A percentile compares a stretch with the other conserved stretches of the same genome.
Conservation (phyloP, 2,113 vertebrate species). For the Sclerurus mexicanus region DNA sequence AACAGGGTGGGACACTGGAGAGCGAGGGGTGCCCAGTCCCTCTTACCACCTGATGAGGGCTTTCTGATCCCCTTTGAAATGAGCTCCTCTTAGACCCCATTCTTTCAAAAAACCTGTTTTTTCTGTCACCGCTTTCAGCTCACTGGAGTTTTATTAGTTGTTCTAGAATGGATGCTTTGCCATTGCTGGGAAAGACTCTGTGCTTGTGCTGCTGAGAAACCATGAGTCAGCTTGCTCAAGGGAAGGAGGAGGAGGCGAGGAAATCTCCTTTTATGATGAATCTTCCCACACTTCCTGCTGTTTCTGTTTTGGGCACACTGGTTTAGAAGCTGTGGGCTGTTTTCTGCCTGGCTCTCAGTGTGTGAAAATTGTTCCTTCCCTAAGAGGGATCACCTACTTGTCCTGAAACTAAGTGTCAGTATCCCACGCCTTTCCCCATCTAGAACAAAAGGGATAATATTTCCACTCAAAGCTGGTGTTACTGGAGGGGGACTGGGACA, state of each 20-base stretch:
- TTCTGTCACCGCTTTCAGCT: not conserved
- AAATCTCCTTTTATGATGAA: conserved; percentile 43
- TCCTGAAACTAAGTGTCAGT: not conserved
- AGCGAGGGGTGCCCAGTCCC: not conserved
- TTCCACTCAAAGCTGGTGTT: not conserved
- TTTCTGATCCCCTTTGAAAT: not conserved
- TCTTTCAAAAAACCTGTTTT: not conserved
- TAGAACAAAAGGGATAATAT: not conserved
- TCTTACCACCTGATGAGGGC: not conserved
- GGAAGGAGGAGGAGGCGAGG: conserved; percentile 28
- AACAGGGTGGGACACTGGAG: not conserved
- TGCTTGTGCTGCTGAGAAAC: conserved; percentile 15
- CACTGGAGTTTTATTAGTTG: not conserved
- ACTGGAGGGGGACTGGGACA: not conserved
- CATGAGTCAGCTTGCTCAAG: conserved; percentile 55
- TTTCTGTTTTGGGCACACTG: conserved; percentile 44
- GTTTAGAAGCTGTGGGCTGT: conserved; percentile 38
- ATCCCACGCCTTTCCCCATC: not conserved
- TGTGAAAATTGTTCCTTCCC: not conserved
- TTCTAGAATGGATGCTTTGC: not conserved
- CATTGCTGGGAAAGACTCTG: not conserved
- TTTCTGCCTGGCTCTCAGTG: not conserved
- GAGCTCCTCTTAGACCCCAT: not conserved
- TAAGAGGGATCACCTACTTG: conserved; percentile 6
- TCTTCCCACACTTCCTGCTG: conserved; percentile 48